Base-by-base conservation (phyloP, 2,797 vertebrate genomes). In the Hipposideros larvatus region DNA sequence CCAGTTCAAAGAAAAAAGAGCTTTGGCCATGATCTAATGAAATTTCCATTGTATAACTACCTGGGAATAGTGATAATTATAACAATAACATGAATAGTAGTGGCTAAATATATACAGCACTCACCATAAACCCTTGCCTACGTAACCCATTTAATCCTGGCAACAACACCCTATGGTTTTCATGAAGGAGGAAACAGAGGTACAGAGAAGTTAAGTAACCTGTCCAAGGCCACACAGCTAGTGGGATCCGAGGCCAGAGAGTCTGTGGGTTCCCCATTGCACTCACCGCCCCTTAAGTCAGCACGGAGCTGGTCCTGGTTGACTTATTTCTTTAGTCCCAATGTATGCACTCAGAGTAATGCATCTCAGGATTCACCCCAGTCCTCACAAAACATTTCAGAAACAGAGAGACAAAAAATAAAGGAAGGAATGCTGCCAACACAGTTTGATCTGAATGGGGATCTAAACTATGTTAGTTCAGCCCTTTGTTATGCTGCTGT, bases 191-290 rank as follows among this genome's bases (percentile, higher is more conserved):
- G 70, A 63, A 19, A 21, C 8, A 24, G 51, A 70, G 22, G 46
- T 68, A 0, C 8, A 10, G 4, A 3, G 87, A 82, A 43, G 24
- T 34, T 16, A 31, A 21, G 18, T 21, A 5, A 26, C 19, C 28
- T 65, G 43, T 31, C 46, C 55, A 48, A 41, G 34, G 31, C 63
- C 57, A 31, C n/a, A 2, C 4, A 28, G 48, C 53, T 10, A 0
- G 9, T 0, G 34, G 26, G 28, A 53, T 4, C 3, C 1, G 5
- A 22, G 41, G 11, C 68, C 28, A 1, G 10, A 48, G 51, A 22
- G 8, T 3, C 11, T 9, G 0, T 0, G 16, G 53, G 1, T 16
- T 34, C 31, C 10, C 14, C 4, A 0, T 1, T 0, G 9, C 26
- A 4, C 11, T 1, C 0, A 1, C 63, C 1, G 11, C 13, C 26